A percentile compares a stretch with the other conserved stretches of the same genome.
These are phyloP conservation scores for Drosophila monieri DNA, from an alignment of 2,888 invertebrate genomes.

Conservation along the genomic window DNA sequence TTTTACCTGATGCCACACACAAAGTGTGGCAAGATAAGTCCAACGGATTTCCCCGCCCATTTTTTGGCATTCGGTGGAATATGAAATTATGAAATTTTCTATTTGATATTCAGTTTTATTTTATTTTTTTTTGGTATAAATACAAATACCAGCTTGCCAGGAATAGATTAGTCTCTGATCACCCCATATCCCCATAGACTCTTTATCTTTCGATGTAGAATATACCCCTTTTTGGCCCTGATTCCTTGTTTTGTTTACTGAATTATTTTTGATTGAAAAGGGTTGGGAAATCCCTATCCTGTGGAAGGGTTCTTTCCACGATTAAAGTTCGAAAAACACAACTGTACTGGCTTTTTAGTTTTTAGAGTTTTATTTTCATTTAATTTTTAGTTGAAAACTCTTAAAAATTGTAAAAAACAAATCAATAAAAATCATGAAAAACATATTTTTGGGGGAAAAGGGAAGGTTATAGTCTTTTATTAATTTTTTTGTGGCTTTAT, in stretches of 20 bases:
- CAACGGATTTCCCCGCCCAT: background rate
- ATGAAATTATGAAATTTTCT: conserved; percentile 54
- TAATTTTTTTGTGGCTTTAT: too few species aligned
- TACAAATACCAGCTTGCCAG: too few species aligned
- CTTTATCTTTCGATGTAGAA: conserved; percentile 22
- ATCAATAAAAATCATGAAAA: too few species aligned
- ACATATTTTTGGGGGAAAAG: too few species aligned
- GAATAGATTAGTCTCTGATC: conserved; percentile 27
- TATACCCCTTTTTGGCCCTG: conserved; percentile 14
- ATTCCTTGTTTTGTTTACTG: conserved; percentile 71
- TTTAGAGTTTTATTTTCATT: background rate
- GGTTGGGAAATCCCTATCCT: conserved; percentile 7
- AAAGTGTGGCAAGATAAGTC: conserved; percentile 20
- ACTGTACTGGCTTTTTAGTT: background rate
- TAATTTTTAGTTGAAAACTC: too few species aligned
- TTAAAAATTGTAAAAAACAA: too few species aligned
- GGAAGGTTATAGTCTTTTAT: too few species aligned
- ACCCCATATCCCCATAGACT: conserved; percentile 68
- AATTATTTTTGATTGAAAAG: conserved; percentile 66
- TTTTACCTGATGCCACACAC: conserved; percentile 63
- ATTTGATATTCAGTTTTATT: conserved; percentile 68
- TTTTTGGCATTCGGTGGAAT: conserved; percentile 37
- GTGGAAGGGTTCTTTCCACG: background rate
- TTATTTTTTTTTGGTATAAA: conserved; percentile 64
- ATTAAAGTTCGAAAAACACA: background rate